Conservation (phyloP, 2,113 vertebrate species). For the Nothocercus nigrocapillus region DNA sequence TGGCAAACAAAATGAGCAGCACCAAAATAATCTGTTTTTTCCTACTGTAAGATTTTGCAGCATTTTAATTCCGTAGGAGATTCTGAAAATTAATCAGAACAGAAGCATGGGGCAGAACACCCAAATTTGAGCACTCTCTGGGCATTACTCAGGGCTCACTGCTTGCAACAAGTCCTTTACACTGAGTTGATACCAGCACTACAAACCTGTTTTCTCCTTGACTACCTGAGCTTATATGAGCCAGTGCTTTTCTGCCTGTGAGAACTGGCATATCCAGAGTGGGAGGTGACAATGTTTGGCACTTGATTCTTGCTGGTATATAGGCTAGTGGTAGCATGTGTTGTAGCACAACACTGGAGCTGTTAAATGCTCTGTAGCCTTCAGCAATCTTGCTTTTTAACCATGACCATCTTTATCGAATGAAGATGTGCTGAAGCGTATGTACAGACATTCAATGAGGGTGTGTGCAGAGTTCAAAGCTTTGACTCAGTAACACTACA, state of each 20-base stretch:
- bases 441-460: background rate
- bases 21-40: background rate
- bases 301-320: background rate
- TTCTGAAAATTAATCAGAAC: background rate
- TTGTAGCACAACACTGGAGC: background rate
- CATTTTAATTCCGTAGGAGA: background rate
- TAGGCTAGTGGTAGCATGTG: background rate
- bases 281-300: background rate
- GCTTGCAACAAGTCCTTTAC: background rate
- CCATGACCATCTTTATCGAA: background rate
- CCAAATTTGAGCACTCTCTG: background rate
- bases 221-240: background rate
- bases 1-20: background rate
- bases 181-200: background rate
- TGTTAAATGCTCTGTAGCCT: background rate
- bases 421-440: background rate
- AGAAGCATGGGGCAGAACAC: background rate
- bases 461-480: conserved; percentile 4
- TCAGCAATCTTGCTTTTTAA: background rate
- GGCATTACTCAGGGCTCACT: background rate
- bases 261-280: background rate
- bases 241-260: background rate
- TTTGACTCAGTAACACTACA: background rate
- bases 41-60: background rate
- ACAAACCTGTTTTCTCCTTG: background rate